phyloP scores from a whole-genome alignment of 1,140 invertebrate species.

The Pseudomyrmex dendroicus region DNA sequence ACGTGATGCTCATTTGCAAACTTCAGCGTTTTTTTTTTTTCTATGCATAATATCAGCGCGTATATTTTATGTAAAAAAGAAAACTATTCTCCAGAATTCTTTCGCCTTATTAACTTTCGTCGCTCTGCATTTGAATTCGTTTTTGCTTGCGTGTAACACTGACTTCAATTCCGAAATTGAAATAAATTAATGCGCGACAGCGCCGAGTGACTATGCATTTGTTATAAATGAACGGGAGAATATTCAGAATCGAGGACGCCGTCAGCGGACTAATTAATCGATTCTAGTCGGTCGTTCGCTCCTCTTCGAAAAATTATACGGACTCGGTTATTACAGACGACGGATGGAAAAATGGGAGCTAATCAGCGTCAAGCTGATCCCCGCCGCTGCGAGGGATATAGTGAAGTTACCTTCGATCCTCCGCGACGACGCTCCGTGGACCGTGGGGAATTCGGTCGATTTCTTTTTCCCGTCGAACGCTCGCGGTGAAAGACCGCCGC shows the following conservation, averaged over 20 bases:
- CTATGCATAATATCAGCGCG: not conserved
- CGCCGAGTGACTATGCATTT: conserved; percentile 10
- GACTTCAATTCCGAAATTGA: not conserved
- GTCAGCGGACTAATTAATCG: conserved; percentile 22
- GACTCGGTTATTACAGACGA: conserved; percentile 19
- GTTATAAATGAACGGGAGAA: conserved; percentile 31
- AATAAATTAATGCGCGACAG: conserved; percentile 2
- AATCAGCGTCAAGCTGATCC: conserved; percentile 43
- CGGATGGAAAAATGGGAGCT: conserved; percentile 8
- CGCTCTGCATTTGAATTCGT: not conserved
- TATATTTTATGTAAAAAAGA: too few species aligned
- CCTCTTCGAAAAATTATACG: conserved; percentile 30
- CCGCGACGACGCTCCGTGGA: conserved; percentile 3
- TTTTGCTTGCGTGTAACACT: not conserved
- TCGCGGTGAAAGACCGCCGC: conserved; percentile 34
- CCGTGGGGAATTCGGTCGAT: conserved; percentile 33
- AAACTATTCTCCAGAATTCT: too few species aligned
- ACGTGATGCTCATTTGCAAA: not conserved
- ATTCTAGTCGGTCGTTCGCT: not conserved
- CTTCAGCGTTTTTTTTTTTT: not conserved
- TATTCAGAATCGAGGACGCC: conserved; percentile 1
- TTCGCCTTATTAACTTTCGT: not conserved
- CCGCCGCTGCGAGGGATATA: too few species aligned
- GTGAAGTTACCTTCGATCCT: not conserved
- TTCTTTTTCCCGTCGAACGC: conserved; percentile 51